These are phyloP conservation scores for Pteronotus mesoamericanus DNA, from an alignment of 2,797 vertebrate species.

Conservation along the genomic window DNA sequence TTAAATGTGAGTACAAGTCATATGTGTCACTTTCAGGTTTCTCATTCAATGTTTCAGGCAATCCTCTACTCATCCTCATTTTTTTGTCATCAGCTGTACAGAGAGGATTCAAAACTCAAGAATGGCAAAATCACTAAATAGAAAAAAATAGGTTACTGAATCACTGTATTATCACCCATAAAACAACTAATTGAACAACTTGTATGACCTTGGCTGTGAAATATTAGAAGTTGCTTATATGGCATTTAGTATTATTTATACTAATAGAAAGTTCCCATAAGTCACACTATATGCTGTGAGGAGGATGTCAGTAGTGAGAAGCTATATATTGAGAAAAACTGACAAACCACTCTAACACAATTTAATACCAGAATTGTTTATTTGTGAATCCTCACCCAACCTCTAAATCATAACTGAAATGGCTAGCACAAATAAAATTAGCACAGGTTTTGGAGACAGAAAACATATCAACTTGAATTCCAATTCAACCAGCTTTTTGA, in stretches of 20 bases:
- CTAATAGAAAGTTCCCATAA: neutral
- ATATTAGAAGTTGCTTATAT: neutral
- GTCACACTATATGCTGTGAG: neutral
- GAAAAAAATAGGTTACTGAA: neutral
- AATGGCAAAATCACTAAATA: neutral
- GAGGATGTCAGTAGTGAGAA: neutral
- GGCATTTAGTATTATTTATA: neutral
- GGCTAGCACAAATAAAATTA: neutral
- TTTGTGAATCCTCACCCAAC: neutral
- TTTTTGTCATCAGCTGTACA: neutral
- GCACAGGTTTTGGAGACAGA: neutral
- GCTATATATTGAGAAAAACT: neutral
- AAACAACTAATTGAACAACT: neutral
- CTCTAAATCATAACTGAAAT: neutral
- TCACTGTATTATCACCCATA: neutral
- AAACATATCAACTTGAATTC: neutral
- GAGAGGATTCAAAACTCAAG: neutral
- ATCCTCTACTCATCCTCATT: neutral
- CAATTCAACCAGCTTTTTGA: neutral
- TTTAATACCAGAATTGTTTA: neutral
- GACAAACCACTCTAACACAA: neutral
- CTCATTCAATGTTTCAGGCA: neutral
- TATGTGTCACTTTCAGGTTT: neutral
- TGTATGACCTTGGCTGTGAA: neutral
- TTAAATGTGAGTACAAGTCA: neutral